A percentile compares a stretch with the other conserved stretches of the same genome.
Evolutionary conservation across 2,888 invertebrate species (phyloP).

Genomic region (Autographa gamma): DNA sequence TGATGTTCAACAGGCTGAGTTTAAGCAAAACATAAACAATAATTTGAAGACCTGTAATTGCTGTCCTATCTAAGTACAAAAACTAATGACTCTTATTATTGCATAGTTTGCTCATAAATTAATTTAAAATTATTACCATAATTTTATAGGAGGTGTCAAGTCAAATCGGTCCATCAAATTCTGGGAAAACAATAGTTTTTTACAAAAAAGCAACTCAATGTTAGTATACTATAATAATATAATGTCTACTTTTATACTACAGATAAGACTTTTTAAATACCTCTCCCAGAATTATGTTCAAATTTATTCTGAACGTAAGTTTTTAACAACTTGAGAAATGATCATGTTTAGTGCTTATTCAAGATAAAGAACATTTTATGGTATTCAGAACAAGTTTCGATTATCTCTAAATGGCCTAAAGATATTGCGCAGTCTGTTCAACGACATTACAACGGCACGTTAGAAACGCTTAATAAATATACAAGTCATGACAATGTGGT

Average conservation of each 20-base stretch:
- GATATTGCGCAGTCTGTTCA: constrained; percentile 60
- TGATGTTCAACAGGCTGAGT: constrained; percentile 1
- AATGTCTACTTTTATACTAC: too few relatives aligned
- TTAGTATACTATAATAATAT: too few relatives aligned
- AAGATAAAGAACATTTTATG: constrained; percentile 35
- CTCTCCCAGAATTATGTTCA: too few relatives aligned
- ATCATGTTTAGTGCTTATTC: constrained; percentile 17
- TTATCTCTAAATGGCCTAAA: constrained; percentile 61
- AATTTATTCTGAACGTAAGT: neutral
- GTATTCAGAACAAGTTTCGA: constrained; percentile 61
- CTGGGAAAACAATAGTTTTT: too few relatives aligned
- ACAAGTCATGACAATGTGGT: constrained; percentile 62
- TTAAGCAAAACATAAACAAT: constrained; percentile 4
- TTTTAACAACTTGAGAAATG: neutral
- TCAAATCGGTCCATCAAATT: too few relatives aligned
- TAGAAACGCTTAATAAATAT: constrained; percentile 67
- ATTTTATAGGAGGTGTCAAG: too few relatives aligned
- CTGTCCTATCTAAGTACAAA: neutral
- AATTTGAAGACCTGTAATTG: neutral
- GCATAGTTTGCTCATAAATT: neutral
- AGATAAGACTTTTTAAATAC: too few relatives aligned
- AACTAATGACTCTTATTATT: constrained; percentile 4
- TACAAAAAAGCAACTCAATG: too few relatives aligned
- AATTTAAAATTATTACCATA: neutral
- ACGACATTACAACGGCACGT: constrained; percentile 60